A percentile compares a stretch with the other conserved stretches of the same genome.
These are phyloP conservation scores for Spea multiplicata DNA, from an alignment of 2,113 vertebrate species.

Conservation along the genomic window DNA sequence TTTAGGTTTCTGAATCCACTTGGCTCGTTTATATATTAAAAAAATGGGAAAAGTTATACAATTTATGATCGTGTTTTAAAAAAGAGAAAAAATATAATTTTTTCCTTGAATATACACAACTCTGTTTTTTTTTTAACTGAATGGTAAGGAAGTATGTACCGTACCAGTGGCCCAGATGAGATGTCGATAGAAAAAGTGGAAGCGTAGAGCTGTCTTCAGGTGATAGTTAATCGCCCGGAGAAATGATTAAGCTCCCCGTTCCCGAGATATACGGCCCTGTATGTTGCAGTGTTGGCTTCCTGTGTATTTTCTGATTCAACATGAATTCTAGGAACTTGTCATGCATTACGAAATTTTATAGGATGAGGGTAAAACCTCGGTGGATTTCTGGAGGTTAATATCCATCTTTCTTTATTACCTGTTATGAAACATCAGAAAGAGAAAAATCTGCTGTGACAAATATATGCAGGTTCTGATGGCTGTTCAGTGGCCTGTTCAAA, in stretches of 20 bases:
- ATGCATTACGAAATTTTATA: slow-evolving; percentile 33
- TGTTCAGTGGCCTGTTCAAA: slow-evolving; percentile 41
- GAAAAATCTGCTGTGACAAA: slow-evolving; percentile 46
- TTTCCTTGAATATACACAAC: slow-evolving; percentile 5
- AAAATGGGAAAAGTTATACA: no score
- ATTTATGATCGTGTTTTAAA: slow-evolving; percentile 7
- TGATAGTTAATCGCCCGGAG: slow-evolving; percentile 2
- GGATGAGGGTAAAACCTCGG: slow-evolving; percentile 36
- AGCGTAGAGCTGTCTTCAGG: neutral
- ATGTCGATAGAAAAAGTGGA: slow-evolving; percentile 37
- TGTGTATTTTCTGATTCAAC: slow-evolving; percentile 25
- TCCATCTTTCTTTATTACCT: slow-evolving; percentile 47
- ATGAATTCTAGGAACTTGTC: slow-evolving; percentile 19
- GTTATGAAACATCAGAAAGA: slow-evolving; percentile 43
- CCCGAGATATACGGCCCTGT: slow-evolving; percentile 17
- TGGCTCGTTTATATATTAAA: no score
- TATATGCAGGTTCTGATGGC: slow-evolving; percentile 36
- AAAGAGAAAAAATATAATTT: slow-evolving; percentile 28
- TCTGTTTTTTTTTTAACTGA: slow-evolving; percentile 29
- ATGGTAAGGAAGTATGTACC: neutral
- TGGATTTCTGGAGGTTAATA: slow-evolving; percentile 46
- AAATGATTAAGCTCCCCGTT: slow-evolving; percentile 7
- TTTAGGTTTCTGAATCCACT: no score
- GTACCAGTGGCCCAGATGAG: slow-evolving; percentile 24
- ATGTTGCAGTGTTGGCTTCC: slow-evolving; percentile 17